Conservation (phyloP, 2,113 vertebrate species). For the Hystrix brachyura region DNA sequence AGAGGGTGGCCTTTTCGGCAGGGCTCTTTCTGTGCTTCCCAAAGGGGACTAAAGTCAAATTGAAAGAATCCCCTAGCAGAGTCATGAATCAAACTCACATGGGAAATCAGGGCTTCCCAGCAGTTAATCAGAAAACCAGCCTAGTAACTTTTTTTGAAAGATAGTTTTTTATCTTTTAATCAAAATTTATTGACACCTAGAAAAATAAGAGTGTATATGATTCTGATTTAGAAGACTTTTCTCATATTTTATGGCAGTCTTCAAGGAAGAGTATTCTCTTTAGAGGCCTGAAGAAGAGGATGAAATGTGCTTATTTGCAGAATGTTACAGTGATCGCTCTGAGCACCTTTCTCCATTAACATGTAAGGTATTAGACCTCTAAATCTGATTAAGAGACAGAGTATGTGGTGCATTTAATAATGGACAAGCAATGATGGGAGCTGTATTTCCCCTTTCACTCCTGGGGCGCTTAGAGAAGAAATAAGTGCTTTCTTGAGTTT, state of each 20-base stretch:
- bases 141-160: constrained; percentile 27
- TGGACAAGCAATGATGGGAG: not conserved
- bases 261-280: not conserved
- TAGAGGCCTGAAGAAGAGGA: not conserved
- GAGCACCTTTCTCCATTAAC: not conserved
- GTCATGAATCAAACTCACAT: constrained; percentile 18
- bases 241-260: not conserved
- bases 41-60: not conserved
- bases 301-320: not conserved
- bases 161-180: constrained; percentile 50
- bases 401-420: not conserved
- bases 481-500: constrained; percentile 13
- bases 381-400: not conserved
- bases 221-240: constrained; percentile 57
- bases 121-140: constrained; percentile 50
- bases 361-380: not conserved
- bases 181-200: constrained; percentile 53
- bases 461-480: not conserved
- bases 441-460: not conserved
- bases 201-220: not conserved
- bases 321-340: not conserved
- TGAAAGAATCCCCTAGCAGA: not conserved
- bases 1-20: not conserved
- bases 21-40: not conserved
- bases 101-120: constrained; percentile 60